These are phyloP conservation scores for Agrochola lychnidis DNA, from an alignment of 2,888 invertebrate genomes.

Conservation along the genomic window DNA sequence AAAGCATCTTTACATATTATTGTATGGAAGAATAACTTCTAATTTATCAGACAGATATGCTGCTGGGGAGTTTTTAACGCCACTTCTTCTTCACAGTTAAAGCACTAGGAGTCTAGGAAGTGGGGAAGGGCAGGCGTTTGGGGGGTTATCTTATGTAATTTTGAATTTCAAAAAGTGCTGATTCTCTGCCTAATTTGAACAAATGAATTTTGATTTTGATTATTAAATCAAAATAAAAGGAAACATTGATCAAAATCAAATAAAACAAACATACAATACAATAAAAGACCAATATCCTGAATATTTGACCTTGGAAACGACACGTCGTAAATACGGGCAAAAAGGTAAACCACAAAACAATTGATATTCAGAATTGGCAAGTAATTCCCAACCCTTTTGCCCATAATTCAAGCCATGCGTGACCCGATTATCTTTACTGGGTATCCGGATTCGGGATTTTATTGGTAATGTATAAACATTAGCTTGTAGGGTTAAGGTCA, in stretches of 20 bases:
- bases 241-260: not conserved
- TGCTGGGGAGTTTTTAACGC: no score
- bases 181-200: not conserved
- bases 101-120: no score
- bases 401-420: conserved; percentile 41
- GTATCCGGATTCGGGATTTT: conserved; percentile 12
- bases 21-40: no score
- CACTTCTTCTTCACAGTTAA: no score
- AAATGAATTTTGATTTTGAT: not conserved
- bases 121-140: no score
- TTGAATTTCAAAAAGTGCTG: not conserved
- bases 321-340: conserved; percentile 31
- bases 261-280: conserved; percentile 25
- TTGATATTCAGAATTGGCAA: conserved; percentile 52
- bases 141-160: no score
- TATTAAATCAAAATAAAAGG: not conserved
- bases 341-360: conserved; percentile 44
- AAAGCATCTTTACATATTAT: no score
- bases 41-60: no score
- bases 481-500: conserved; percentile 1
- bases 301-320: conserved; percentile 35
- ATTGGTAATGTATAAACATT: conserved; percentile 37
- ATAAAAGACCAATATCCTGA: conserved; percentile 24
- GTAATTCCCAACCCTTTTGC: conserved; percentile 47
- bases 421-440: conserved; percentile 29